Base-by-base conservation (phyloP, 2,888 invertebrate species). In the Neoscelio sp. region DNA sequence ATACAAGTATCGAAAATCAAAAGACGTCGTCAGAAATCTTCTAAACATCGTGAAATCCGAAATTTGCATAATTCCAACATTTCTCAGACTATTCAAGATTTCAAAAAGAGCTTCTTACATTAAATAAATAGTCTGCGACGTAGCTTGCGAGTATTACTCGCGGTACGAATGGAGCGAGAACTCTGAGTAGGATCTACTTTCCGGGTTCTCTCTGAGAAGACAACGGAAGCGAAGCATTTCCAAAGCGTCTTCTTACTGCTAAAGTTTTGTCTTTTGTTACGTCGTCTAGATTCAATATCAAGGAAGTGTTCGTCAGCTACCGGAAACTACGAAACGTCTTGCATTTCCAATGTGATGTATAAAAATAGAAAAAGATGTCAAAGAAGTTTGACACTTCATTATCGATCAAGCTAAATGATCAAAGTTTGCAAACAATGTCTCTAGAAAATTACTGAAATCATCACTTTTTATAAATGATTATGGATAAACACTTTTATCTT, bases 251-350 rank as follows among this genome's bases (percentile, higher is more conserved):
- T 67, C 65, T 67, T 74, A 64, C 54, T 68, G 48, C 52, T 62
- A 56, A 76, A 76, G 75, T 75, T 65, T 68, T 42, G 48, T 68
- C 76, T 68, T 76, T 76, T 76, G 62, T 68, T 68, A 68, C 33
- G 62, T 18, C 65, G 58, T 40, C 56, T 62, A 42, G 62, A 62
- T 62, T 76, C 76, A 56, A 76, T 68, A 68, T 54, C 62, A 64
- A 28, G 60, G 50, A 67, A 74, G 48, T 54, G 75, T 62, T 75
- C 52, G 40, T 18, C 30, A 35, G 58, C 67, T 60, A 44, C 46
- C 62, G 54, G 64, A 56, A 64, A 54, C 62, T 56, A 38, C 30
- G 52, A 30, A 67, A 62, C 23, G 44, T 67, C 54, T 52, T 67
- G 52, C 50, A 48, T 48, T 73, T 46, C 15, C 15, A 50, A 58